A percentile compares a stretch with the other conserved stretches of the same genome.
phyloP scores from a whole-genome alignment of 2,888 invertebrate species.

The Drosophila pseudotakahashii region DNA sequence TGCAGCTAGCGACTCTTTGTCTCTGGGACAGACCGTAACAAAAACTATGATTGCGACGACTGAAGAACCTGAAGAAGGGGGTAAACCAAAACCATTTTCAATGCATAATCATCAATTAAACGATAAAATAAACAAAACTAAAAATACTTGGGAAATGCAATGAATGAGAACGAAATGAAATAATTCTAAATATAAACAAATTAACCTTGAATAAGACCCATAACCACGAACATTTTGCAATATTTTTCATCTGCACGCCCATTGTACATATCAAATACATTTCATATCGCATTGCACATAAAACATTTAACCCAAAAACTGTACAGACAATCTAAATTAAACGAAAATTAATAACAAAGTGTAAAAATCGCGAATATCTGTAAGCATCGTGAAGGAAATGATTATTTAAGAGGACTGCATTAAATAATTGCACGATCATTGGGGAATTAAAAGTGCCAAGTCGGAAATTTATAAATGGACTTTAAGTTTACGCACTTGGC shows the following conservation, averaged over 20 bases:
- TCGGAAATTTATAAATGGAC: slow-evolving; percentile 16
- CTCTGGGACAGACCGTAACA: slow-evolving; percentile 69
- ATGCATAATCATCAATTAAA: slow-evolving; percentile 34
- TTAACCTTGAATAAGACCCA: slow-evolving; percentile 22
- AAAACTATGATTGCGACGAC: slow-evolving; percentile 73
- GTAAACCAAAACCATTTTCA: slow-evolving; percentile 59
- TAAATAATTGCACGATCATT: not conserved
- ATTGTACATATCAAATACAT: slow-evolving; percentile 31
- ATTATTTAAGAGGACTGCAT: not conserved
- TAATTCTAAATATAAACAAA: slow-evolving; percentile 37
- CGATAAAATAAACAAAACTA: slow-evolving; percentile 21
- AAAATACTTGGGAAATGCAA: slow-evolving; percentile 24
- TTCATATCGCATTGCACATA: slow-evolving; percentile 5
- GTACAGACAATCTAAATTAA: slow-evolving; percentile 26
- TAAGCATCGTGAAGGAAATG: slow-evolving; percentile 7
- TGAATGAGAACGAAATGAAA: slow-evolving; percentile 35
- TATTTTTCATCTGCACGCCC: slow-evolving; percentile 13
- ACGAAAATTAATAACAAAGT: slow-evolving; percentile 25
- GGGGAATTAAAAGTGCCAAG: slow-evolving; percentile 10
- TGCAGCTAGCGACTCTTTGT: slow-evolving; percentile 66
- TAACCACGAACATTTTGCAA: slow-evolving; percentile 3
- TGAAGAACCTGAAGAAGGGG: slow-evolving; percentile 72
- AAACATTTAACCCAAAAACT: slow-evolving; percentile 17
- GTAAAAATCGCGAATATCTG: slow-evolving; percentile 16
- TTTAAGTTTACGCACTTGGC: slow-evolving; percentile 5